A percentile compares a stretch with the other conserved stretches of the same genome.
phyloP scores from a whole-genome alignment of 1,140 invertebrate species.

The Drosophila sucinea region DNA sequence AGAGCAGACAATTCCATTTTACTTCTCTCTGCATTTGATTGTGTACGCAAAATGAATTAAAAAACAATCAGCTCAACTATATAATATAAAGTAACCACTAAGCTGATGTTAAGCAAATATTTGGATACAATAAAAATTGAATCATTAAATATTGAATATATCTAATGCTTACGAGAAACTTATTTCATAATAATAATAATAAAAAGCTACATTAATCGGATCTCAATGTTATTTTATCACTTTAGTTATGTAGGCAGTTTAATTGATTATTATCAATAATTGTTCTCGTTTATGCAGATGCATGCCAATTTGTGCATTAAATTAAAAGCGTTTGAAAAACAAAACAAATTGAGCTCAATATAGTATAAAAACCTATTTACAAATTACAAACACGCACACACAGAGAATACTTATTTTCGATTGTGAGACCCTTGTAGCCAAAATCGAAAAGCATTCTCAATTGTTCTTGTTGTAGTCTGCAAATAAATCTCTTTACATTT shows the following conservation, averaged over 20 bases:
- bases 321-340: constrained; percentile 49
- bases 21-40: background rate
- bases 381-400: constrained; percentile 15
- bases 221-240: constrained; percentile 11
- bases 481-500: constrained; percentile 70
- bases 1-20: background rate
- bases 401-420: background rate
- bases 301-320: constrained; percentile 41
- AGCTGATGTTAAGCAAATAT: constrained; percentile 10
- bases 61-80: background rate
- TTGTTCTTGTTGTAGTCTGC: constrained; percentile 35
- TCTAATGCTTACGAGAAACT: too few species aligned
- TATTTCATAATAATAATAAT: too few species aligned
- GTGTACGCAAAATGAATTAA: background rate
- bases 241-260: constrained; percentile 28
- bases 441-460: background rate
- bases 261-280: constrained; percentile 60
- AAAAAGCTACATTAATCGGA: too few species aligned
- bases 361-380: constrained; percentile 30
- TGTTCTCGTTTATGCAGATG: constrained; percentile 59
- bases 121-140: background rate
- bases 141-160: background rate
- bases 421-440: background rate
- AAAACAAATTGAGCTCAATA: constrained; percentile 17
- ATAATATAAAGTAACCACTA: background rate